Conservation (phyloP, 2,888 invertebrate species). For the Aromia moschata region DNA sequence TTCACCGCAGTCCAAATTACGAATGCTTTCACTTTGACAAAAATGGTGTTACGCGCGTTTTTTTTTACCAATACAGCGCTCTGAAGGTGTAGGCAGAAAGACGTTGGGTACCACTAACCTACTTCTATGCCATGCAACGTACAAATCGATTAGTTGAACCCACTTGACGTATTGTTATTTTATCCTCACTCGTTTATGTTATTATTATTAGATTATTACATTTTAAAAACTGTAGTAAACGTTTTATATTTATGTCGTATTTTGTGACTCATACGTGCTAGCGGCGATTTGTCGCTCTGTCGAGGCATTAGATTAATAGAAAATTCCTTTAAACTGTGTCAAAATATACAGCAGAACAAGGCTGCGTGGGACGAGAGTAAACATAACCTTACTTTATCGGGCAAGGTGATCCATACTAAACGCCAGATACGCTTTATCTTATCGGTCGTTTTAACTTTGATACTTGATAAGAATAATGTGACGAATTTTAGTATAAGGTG, state of each 20-base stretch:
- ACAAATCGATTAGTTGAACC: background rate
- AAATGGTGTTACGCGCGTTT: background rate
- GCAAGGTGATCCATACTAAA: background rate
- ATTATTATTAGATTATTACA: too few relatives aligned
- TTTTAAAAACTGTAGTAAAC: background rate
- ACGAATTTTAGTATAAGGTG: too few relatives aligned
- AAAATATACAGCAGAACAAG: background rate
- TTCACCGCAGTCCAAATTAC: too few relatives aligned
- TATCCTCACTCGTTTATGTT: background rate
- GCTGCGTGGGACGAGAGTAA: background rate
- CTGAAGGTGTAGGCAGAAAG: background rate
- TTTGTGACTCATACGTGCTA: background rate
- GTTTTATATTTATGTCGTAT: too few relatives aligned
- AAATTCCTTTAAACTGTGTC: background rate
- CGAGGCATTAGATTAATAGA: too few relatives aligned
- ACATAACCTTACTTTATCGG: background rate
- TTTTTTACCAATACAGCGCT: too few relatives aligned
- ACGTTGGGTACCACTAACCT: background rate
- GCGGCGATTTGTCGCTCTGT: too few relatives aligned
- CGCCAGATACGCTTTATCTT: too few relatives aligned
- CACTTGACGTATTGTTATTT: too few relatives aligned
- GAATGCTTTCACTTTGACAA: background rate
- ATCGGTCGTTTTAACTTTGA: too few relatives aligned
- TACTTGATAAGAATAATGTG: too few relatives aligned
- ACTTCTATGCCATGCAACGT: background rate